These are phyloP conservation scores for Orthonychiurus folsomi DNA, from an alignment of 2,888 invertebrate genomes.

Conservation along the genomic window DNA sequence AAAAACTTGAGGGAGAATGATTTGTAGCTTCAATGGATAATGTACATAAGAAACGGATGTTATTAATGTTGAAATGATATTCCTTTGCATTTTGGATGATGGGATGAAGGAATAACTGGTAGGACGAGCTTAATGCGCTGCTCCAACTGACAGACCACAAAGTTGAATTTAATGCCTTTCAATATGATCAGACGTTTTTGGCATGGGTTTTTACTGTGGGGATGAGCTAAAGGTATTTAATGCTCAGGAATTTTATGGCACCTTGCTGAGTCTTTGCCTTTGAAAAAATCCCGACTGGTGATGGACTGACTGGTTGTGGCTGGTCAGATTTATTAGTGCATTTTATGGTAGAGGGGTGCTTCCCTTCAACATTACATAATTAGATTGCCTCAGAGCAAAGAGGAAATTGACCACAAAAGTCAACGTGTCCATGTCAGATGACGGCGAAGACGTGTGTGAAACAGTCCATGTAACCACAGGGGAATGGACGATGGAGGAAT, in stretches of 20 bases:
- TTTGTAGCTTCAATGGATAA: not conserved
- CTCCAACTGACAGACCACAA: not conserved
- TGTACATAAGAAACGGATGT: not conserved
- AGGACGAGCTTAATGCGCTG: not conserved
- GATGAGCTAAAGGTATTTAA: no score
- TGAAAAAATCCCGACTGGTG: not conserved
- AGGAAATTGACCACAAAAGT: no score
- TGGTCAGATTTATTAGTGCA: not conserved
- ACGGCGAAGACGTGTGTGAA: not conserved
- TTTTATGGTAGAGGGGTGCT: not conserved
- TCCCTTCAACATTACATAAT: not conserved
- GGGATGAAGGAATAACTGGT: not conserved
- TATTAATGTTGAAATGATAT: not conserved
- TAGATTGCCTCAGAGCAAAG: not conserved
- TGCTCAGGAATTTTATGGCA: not conserved
- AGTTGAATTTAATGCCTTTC: no score
- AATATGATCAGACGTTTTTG: no score
- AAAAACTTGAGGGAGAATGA: not conserved
- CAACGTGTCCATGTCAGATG: not conserved
- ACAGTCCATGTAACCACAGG: not conserved
- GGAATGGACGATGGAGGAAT: not conserved
- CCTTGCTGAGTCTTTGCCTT: no score
- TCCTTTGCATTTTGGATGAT: not conserved
- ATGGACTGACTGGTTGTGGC: not conserved
- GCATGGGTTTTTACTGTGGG: no score